phyloP scores from a whole-genome alignment of 2,888 invertebrate species.

The Tenthredo distinguenda region DNA sequence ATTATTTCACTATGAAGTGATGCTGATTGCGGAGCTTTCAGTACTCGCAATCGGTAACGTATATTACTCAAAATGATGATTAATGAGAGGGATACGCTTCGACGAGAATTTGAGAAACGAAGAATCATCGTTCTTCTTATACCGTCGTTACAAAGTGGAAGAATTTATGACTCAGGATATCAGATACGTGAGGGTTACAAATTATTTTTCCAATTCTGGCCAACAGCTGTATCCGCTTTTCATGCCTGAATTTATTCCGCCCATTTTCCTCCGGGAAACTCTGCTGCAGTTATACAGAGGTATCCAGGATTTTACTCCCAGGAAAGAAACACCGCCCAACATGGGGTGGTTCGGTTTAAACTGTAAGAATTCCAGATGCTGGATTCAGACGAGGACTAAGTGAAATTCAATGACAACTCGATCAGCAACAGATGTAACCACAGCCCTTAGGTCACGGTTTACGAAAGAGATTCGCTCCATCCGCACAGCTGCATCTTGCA shows the following conservation, averaged over 20 bases:
- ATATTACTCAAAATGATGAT: not conserved
- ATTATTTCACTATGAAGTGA: not conserved
- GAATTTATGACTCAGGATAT: constrained; percentile 6
- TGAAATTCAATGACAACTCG: constrained; percentile 31
- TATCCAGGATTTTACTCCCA: not conserved
- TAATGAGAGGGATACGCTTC: not conserved
- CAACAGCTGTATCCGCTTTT: not conserved
- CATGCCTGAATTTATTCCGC: not conserved
- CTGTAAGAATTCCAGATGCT: not conserved
- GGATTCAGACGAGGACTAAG: constrained; percentile 11
- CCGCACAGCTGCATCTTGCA: not conserved
- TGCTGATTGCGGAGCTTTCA: not conserved
- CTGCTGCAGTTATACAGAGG: not conserved
- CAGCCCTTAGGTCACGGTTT: constrained; percentile 1
- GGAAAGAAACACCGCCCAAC: not conserved
- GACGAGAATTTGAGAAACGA: not conserved
- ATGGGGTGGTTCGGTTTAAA: not conserved
- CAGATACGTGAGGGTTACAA: not conserved
- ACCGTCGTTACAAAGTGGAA: not conserved
- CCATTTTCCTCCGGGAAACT: not conserved
- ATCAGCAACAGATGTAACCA: constrained; percentile 27
- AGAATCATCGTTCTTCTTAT: not conserved
- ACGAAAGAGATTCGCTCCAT: not conserved
- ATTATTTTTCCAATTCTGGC: not conserved
- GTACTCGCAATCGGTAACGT: not conserved